These are phyloP conservation scores for Melanotus villosus DNA, from an alignment of 2,888 invertebrate genomes.

Conservation along the genomic window DNA sequence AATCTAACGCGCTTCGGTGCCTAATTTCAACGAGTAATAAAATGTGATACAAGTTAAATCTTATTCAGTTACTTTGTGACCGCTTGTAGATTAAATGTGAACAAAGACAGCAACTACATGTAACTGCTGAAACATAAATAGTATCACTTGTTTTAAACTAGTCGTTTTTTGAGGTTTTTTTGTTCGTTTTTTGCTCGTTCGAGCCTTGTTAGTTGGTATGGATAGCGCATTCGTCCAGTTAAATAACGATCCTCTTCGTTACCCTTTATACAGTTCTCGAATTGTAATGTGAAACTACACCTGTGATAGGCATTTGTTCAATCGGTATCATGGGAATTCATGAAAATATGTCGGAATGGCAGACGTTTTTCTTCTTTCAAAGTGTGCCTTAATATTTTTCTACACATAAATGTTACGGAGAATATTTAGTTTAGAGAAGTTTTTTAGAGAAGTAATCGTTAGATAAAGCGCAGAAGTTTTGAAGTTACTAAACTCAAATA, in stretches of 20 bases:
- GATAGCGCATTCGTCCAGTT: constrained; percentile 22
- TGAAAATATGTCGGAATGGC: constrained; percentile 28
- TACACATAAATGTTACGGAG: too few species aligned
- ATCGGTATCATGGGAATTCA: constrained; percentile 31
- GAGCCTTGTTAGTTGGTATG: constrained; percentile 38
- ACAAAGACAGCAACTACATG: constrained; percentile 41
- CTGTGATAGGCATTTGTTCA: constrained; percentile 27
- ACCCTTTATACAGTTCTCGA: background rate
- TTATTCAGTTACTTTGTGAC: constrained; percentile 31
- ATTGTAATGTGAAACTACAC: constrained; percentile 2
- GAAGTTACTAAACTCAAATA: too few species aligned
- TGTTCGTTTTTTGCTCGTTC: constrained; percentile 34
- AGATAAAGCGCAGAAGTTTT: too few species aligned
- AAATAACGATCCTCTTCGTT: constrained; percentile 6
- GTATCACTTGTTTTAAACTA: constrained; percentile 52
- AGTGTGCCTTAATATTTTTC: constrained; percentile 10
- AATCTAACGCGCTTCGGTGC: constrained; percentile 2
- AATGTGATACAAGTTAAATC: background rate
- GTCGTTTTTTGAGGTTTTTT: constrained; percentile 48
- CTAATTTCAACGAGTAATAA: background rate
- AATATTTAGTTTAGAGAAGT: too few species aligned
- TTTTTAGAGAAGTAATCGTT: too few species aligned
- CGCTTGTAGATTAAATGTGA: constrained; percentile 18
- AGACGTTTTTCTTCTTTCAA: constrained; percentile 25
- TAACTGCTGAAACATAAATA: constrained; percentile 52